A percentile compares a stretch with the other conserved stretches of the same genome.
Evolutionary conservation across 2,888 invertebrate species (phyloP).

Genomic region (Conops quadrifasciatus): DNA sequence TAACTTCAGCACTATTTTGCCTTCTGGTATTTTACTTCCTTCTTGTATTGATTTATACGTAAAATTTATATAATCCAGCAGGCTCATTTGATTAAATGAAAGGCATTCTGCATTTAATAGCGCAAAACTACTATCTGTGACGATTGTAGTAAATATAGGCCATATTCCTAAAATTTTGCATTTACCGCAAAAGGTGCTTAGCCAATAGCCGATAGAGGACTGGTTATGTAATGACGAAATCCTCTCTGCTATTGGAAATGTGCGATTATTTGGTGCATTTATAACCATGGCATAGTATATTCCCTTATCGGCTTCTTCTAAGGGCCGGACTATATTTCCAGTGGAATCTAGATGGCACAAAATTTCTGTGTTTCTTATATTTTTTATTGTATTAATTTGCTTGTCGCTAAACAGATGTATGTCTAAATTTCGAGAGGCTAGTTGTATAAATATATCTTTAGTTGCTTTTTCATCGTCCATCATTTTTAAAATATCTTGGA

Average conservation of each 20-base stretch:
- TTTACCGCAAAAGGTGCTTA: not conserved
- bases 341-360: not conserved
- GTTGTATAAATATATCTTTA: no score
- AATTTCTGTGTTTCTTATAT: not conserved
- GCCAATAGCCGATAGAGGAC: not conserved
- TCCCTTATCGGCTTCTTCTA: not conserved
- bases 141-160: slow-evolving; percentile 9
- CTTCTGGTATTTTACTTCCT: not conserved
- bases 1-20: not conserved
- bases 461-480: no score
- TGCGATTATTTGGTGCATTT: not conserved
- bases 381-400: no score
- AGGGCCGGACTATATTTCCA: not conserved
- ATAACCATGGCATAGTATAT: not conserved
- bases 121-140: not conserved
- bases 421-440: no score
- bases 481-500: not conserved
- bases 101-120: not conserved
- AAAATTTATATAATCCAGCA: slow-evolving; percentile 9
- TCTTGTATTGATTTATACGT: not conserved
- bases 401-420: no score
- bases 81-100: slow-evolving; percentile 1
- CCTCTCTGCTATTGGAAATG: not conserved
- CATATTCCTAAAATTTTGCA: not conserved
- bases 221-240: not conserved